These are phyloP conservation scores for Meloidogyne hapla DNA, from an alignment of 1,140 invertebrate genomes.

Conservation along the genomic window DNA sequence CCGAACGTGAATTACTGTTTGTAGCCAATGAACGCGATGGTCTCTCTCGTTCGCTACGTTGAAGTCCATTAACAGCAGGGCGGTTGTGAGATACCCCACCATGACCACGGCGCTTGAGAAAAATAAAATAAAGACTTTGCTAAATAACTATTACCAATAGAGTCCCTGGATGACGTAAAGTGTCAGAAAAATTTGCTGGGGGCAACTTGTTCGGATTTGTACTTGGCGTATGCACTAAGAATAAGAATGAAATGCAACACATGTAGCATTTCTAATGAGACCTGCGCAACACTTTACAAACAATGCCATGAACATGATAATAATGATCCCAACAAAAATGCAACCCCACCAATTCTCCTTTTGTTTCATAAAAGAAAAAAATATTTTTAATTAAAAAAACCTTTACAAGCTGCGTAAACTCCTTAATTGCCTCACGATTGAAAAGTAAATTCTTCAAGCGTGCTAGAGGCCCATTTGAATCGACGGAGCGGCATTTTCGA, in stretches of 20 bases:
- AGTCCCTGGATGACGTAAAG: slow-evolving; percentile 58
- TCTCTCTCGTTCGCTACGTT: not conserved
- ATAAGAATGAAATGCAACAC: not conserved
- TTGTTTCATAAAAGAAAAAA: slow-evolving; percentile 9
- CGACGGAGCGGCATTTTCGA: slow-evolving; percentile 90
- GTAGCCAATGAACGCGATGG: not conserved
- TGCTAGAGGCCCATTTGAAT: slow-evolving; percentile 93
- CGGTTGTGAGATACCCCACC: not conserved
- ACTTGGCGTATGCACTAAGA: slow-evolving; percentile 90
- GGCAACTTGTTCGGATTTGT: slow-evolving; percentile 64
- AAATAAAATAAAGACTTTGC: not conserved
- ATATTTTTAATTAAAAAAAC: slow-evolving; percentile 21
- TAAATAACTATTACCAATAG: slow-evolving; percentile 32
- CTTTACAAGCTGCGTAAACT: slow-evolving; percentile 55
- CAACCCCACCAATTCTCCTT: slow-evolving; percentile 96
- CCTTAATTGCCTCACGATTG: slow-evolving; percentile 79
- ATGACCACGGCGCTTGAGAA: not conserved
- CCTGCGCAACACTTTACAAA: slow-evolving; percentile 96
- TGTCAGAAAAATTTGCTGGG: slow-evolving; percentile 59
- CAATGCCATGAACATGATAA: slow-evolving; percentile 91
- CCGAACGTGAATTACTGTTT: not conserved
- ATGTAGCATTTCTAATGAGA: not conserved
- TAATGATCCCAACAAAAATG: slow-evolving; percentile 75
- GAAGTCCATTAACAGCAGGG: not conserved
- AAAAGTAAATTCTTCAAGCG: slow-evolving; percentile 93